Evolutionary conservation across 2,797 vertebrate species (phyloP).

Genomic region (Squalus acanthias): DNA sequence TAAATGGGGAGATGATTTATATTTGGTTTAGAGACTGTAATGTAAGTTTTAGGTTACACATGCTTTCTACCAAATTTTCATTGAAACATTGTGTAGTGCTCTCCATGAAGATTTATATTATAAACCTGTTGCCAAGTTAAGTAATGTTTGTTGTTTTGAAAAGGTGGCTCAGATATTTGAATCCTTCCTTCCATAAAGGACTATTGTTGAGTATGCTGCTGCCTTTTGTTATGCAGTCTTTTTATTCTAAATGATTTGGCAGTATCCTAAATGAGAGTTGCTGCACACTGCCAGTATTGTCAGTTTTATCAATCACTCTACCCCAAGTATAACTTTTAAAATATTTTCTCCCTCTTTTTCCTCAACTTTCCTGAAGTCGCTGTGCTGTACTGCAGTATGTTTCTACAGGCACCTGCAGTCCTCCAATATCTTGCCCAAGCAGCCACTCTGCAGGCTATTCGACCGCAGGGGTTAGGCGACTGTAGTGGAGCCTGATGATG

Average conservation of each 20-base stretch:
- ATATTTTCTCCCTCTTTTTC: conserved; percentile 13
- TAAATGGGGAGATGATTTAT: background rate
- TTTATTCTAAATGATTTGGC: background rate
- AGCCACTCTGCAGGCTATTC: background rate
- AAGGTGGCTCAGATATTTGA: background rate
- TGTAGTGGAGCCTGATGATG: background rate
- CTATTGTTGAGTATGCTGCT: background rate
- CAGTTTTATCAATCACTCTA: background rate
- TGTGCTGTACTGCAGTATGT: background rate
- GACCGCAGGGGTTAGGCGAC: background rate
- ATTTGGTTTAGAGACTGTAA: background rate
- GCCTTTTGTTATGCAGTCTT: background rate
- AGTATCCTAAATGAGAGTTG: background rate
- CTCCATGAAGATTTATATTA: background rate
- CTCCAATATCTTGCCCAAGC: background rate
- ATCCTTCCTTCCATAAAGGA: background rate
- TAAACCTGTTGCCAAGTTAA: conserved; percentile 4
- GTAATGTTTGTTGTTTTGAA: background rate
- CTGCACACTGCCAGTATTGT: background rate
- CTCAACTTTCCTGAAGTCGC: background rate
- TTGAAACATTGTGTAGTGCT: background rate
- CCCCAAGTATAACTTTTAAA: background rate
- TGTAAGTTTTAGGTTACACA: background rate
- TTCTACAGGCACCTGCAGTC: background rate
- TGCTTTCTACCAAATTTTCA: conserved; percentile 10